Evolutionary conservation across 2,113 vertebrate genomes (phyloP), one percentile per base, ranked within the genome.

Genomic region (Gopherus evgoodei): DNA sequence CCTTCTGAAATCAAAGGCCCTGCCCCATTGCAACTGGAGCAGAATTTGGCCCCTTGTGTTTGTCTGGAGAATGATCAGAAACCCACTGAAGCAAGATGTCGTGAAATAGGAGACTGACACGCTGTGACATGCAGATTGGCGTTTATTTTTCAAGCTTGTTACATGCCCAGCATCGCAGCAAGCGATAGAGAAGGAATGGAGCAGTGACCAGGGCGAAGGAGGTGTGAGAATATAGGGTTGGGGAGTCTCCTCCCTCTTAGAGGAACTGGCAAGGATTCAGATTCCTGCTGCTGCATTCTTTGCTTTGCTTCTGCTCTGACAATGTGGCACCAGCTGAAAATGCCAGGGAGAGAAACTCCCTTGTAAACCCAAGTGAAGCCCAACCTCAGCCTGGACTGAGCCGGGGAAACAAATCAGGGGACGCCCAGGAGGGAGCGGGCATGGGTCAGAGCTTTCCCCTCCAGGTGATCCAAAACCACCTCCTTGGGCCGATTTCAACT

Each of bases 311-410:
- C 54, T 75, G 35, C 50, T 50, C 47, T 84, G 38, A 49, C n/a
- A 52, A 6, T 25, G 29, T 50, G 11, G 19, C 5, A 0, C 1
- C 12, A 42, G 4, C 52, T 69, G 86, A 3, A 47, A 0, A 0
- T 1, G 83, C 38, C 75, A 49, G 59, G 16, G 59, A 17, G 10
- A 0, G 50, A 81, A 25, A 31, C 44, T 59, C 72, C 10, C 6
- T 14, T 62, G 59, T 62, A 62, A 62, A 69, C 62, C 62, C 62
- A 35, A 69, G 62, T 2, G 62, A 19, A n/a, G 14, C 62, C 62
- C 62, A n/a, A 14, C 25, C 57, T 65, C 59, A 35, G 14, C 59
- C 59, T 35, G 59, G 59, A 31, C 31, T 16, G 62, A 69, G 7
- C 62, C 16, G 4, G 62, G 35, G 62, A 19, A 16, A 17, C 35